Percentiles rank a stretch among this genome's conserved stretches.
Conservation (phyloP, 2,113 vertebrate species). For the Phalacrocorax brasilianus region DNA sequence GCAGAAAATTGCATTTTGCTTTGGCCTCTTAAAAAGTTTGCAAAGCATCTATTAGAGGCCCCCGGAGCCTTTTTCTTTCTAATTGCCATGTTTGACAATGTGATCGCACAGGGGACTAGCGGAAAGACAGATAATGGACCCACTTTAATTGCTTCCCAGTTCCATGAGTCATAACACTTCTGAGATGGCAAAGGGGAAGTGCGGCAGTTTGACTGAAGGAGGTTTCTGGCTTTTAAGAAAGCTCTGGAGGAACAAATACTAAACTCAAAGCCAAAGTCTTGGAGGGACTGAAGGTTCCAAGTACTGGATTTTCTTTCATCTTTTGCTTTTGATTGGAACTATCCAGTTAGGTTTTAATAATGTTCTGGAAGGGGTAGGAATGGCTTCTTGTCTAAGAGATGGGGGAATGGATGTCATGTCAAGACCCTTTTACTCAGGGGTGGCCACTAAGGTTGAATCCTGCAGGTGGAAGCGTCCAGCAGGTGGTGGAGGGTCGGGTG, state of each 20-base stretch:
- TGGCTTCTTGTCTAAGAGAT: not conserved
- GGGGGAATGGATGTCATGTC: not conserved
- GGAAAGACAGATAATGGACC: slow-evolving; percentile 60
- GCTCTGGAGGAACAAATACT: slow-evolving; percentile 20
- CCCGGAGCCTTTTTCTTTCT: slow-evolving; percentile 63
- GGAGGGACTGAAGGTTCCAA: not conserved
- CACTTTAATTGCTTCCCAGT: slow-evolving; percentile 65
- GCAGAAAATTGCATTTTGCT: slow-evolving; percentile 34
- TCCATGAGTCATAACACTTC: slow-evolving; percentile 52
- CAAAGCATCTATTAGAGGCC: slow-evolving; percentile 45
- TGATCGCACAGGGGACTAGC: not conserved
- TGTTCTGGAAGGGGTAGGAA: not conserved
- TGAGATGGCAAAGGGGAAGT: slow-evolving; percentile 43
- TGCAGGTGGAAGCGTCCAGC: not conserved
- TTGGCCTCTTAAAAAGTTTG: slow-evolving; percentile 55
- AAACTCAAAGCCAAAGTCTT: slow-evolving; percentile 9
- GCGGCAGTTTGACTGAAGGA: slow-evolving; percentile 4
- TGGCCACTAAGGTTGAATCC: not conserved
- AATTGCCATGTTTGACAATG: slow-evolving; percentile 63
- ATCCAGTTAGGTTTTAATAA: not conserved
- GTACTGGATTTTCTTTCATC: not conserved
- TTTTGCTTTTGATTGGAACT: not conserved
- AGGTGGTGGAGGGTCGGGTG: rapidly evolving
- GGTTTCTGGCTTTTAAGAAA: slow-evolving; percentile 42
- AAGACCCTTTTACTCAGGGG: not conserved